Evolutionary conservation across 1,140 invertebrate genomes (phyloP), one percentile per base, ranked within the genome.

Genomic region (Leptinotarsa lineolata): DNA sequence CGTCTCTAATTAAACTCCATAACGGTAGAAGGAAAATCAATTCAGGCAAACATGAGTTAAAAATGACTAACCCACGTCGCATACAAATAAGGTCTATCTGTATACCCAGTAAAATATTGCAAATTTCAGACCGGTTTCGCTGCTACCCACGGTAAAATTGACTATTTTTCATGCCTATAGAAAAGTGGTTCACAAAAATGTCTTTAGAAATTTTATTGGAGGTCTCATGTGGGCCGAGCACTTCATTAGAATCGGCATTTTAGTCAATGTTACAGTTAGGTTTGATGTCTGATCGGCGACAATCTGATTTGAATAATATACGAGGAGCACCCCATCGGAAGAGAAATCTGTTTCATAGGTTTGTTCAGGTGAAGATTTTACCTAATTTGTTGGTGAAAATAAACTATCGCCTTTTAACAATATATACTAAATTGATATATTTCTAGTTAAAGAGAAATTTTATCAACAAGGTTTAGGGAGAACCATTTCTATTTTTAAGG

Each of bases 71-170:
- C 74, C 74, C 71, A 76, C 74, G 74, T 70, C 18, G 72, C 72
- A 65, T 67, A 72, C 74, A 65, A 71, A 76, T 76, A 76, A 76
- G 74, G 74, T 60, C 71, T 76, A 76, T 76, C 74, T 73, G 46
- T 68, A 45, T 70, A 76, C 39, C 54, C 72, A 46, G 72, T 76
- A 76, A 76, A 76, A 73, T 73, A 76, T 76, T 76, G 74, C 74
- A 76, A 73, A 73, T 76, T 76, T 68, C 72, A 68, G 72, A 76
- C 74, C 72, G 74, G 74, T 76, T 73, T 76, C 67, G 72, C 74
- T 15, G 46, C 74, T 63, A 72, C 74, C 74, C 72, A 76, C 74
- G 48, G 48, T 54, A 54, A 16, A 54, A 54, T 54, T 13, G 48
- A 18, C 15, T 54, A 54, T 54, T 54, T 54, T 54, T 54, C 48